Evolutionary conservation across 2,797 vertebrate species (phyloP).

Genomic region (Pipistrellus nathusii): DNA sequence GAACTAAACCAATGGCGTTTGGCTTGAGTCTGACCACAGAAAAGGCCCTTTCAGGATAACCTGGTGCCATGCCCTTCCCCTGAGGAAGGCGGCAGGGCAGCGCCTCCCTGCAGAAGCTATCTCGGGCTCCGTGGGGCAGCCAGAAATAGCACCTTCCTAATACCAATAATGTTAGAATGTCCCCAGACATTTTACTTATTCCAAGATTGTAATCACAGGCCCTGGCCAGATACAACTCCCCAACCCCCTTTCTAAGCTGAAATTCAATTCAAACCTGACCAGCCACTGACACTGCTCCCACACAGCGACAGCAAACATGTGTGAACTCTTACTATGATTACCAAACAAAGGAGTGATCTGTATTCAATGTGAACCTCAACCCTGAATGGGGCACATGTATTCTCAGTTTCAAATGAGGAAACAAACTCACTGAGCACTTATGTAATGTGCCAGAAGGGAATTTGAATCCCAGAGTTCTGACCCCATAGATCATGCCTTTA

Average conservation of each 20-base stretch:
- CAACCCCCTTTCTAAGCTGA: not conserved
- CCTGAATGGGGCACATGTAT: not conserved
- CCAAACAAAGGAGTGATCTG: not conserved
- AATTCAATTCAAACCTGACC: not conserved
- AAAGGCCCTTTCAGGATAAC: not conserved
- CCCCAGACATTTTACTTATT: not conserved
- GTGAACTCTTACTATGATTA: not conserved
- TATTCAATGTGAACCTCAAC: not conserved
- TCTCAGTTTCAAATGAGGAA: not conserved
- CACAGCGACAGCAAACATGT: not conserved
- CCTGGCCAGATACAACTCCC: not conserved
- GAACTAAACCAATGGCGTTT: not conserved
- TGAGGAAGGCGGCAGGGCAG: not conserved
- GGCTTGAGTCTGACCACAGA: not conserved
- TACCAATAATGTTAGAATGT: too few species aligned
- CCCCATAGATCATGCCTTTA: not conserved
- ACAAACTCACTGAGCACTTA: not conserved
- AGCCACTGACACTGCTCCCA: too few species aligned
- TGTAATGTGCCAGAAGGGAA: not conserved
- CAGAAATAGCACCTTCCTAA: not conserved
- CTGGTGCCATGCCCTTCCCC: not conserved
- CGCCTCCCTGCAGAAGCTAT: not conserved
- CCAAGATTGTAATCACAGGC: not conserved
- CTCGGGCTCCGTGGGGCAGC: not conserved
- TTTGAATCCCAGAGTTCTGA: not conserved